Evolutionary conservation across 2,888 invertebrate species (phyloP).

Genomic region (Aphodius sticticus): DNA sequence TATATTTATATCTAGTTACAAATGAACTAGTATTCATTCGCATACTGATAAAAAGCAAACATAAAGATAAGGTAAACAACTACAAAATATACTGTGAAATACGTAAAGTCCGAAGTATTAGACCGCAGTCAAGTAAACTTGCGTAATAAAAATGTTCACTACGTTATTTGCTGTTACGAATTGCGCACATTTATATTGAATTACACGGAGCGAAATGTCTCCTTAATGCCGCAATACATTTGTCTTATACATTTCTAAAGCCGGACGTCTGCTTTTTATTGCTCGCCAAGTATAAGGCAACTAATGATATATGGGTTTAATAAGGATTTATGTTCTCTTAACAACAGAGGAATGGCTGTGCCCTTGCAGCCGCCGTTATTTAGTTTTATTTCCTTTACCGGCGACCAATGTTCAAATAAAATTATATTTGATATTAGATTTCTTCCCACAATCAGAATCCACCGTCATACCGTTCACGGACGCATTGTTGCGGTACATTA

Average conservation of each 20-base stretch:
- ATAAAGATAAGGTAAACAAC: background rate
- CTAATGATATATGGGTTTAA: slow-evolving; percentile 26
- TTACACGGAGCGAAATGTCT: background rate
- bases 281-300: slow-evolving; percentile 8
- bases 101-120: background rate
- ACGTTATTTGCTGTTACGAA: background rate
- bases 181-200: slow-evolving; percentile 4
- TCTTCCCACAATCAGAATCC: no score
- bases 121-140: background rate
- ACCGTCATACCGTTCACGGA: no score
- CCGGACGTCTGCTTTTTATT: slow-evolving; percentile 20
- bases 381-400: background rate
- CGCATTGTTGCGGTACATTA: no score
- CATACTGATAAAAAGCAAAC: no score
- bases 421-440: background rate
- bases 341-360: slow-evolving; percentile 11
- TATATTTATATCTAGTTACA: no score
- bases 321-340: slow-evolving; percentile 25
- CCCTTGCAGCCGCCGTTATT: background rate
- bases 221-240: slow-evolving; percentile 19
- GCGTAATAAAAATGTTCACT: background rate
- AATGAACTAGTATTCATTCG: no score
- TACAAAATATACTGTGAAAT: background rate
- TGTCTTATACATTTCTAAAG: slow-evolving; percentile 24
- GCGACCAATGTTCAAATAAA: background rate